A percentile compares a stretch with the other conserved stretches of the same genome.
phyloP scores from a whole-genome alignment of 53 echinoderm and acorn worm species.

The Arbacia lixula region DNA sequence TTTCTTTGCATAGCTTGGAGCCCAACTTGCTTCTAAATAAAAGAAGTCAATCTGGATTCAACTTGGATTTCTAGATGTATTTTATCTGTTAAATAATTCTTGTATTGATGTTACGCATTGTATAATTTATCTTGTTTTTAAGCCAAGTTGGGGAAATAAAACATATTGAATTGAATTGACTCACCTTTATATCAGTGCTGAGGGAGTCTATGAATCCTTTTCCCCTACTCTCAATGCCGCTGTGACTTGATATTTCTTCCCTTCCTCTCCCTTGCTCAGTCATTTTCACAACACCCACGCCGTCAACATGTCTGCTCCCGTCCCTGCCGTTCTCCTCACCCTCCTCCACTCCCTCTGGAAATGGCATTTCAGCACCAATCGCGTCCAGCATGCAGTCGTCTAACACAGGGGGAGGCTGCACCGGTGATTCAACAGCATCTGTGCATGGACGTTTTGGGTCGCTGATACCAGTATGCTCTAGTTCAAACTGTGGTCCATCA shows the following conservation, averaged over 20 bases:
- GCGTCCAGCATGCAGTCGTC: slow-evolving; percentile 6
- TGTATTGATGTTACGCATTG: too few species aligned
- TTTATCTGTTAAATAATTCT: too few species aligned
- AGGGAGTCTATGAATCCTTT: not conserved
- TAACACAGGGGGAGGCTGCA: slow-evolving; percentile 41
- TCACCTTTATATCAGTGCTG: not conserved
- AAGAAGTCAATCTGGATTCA: too few species aligned
- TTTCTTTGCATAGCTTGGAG: too few species aligned
- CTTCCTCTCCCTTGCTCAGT: not conserved
- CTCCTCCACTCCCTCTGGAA: slow-evolving; percentile 21
- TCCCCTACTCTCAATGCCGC: not conserved
- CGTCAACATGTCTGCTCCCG: slow-evolving; percentile 18
- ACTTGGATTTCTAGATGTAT: too few species aligned
- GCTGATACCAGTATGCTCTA: too few species aligned
- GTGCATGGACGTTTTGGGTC: too few species aligned
- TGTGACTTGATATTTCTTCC: not conserved
- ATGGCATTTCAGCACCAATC: not conserved
- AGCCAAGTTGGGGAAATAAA: too few species aligned
- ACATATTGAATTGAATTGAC: too few species aligned
- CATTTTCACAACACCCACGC: not conserved
- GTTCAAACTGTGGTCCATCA: too few species aligned
- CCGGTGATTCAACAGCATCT: not conserved
- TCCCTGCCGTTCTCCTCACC: not conserved
- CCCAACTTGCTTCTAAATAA: too few species aligned
- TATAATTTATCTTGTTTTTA: too few species aligned